Percentiles rank a stretch among this genome's conserved stretches.
These are phyloP conservation scores for Cavia aperea DNA, from an alignment of 2,113 vertebrate species.

Conservation along the genomic window DNA sequence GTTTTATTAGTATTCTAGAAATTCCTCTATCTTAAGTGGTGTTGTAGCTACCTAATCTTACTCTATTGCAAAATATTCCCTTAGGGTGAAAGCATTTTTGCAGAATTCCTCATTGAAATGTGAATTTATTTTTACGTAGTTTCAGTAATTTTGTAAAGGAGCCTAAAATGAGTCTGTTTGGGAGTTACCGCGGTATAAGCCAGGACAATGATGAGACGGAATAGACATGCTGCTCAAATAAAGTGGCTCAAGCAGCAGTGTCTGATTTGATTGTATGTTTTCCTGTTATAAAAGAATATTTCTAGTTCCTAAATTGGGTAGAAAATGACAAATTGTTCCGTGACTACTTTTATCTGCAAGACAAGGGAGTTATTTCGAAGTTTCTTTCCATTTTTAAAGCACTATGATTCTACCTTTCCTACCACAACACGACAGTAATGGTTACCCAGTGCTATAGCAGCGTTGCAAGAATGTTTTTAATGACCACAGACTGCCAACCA, in stretches of 20 bases:
- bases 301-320: constrained; percentile 47
- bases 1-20: constrained; percentile 22
- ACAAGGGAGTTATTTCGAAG: constrained; percentile 47
- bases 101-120: constrained; percentile 30
- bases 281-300: constrained; percentile 50
- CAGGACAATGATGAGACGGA: neutral
- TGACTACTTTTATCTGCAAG: constrained; percentile 54
- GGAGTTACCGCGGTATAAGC: neutral
- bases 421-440: constrained; percentile 37
- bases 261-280: constrained; percentile 43
- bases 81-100: neutral
- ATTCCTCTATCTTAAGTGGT: neutral
- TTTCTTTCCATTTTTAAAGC: constrained; percentile 54
- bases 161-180: neutral
- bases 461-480: constrained; percentile 40
- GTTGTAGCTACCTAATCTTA: neutral
- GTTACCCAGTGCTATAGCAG: neutral
- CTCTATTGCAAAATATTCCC: constrained; percentile 33
- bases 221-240: neutral
- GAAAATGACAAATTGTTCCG: constrained; percentile 53
- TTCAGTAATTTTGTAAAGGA: constrained; percentile 2
- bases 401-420: constrained; percentile 47
- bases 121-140: constrained; percentile 8
- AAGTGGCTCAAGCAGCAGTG: neutral
- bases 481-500: constrained; percentile 32